These are phyloP conservation scores for Bettongia penicillata DNA, from an alignment of 2,113 vertebrate species.

Conservation along the genomic window DNA sequence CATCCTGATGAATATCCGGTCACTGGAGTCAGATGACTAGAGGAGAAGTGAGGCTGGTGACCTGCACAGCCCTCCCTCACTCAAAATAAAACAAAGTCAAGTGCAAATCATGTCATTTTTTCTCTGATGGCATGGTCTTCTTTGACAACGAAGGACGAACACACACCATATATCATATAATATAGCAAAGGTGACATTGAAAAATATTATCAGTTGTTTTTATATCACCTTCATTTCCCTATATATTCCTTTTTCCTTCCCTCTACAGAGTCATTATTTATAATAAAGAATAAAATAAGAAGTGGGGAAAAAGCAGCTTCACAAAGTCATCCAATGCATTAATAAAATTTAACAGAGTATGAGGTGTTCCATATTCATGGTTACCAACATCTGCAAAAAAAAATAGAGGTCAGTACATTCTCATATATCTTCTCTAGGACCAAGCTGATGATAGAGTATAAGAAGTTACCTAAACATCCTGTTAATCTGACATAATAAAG, in stretches of 20 bases:
- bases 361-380: neutral
- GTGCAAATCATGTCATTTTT: too few relatives aligned
- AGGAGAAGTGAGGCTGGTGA: too few relatives aligned
- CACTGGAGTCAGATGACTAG: too few relatives aligned
- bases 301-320: neutral
- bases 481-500: neutral
- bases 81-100: too few relatives aligned
- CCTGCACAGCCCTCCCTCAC: too few relatives aligned
- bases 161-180: neutral
- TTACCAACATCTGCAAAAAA: neutral
- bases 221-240: neutral
- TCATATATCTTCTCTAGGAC: neutral
- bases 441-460: neutral
- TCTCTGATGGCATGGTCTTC: too few relatives aligned
- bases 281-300: neutral
- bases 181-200: neutral
- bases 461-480: neutral
- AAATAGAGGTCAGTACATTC: neutral
- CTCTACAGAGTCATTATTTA: neutral
- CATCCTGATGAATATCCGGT: too few relatives aligned
- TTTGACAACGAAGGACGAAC: too few relatives aligned
- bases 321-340: neutral
- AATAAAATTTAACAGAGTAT: neutral
- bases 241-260: neutral
- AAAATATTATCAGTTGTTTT: neutral